Percentiles rank a stretch among this genome's conserved stretches.
phyloP scores from a whole-genome alignment of 1,140 invertebrate genomes.

The Rhysida immarginata region DNA sequence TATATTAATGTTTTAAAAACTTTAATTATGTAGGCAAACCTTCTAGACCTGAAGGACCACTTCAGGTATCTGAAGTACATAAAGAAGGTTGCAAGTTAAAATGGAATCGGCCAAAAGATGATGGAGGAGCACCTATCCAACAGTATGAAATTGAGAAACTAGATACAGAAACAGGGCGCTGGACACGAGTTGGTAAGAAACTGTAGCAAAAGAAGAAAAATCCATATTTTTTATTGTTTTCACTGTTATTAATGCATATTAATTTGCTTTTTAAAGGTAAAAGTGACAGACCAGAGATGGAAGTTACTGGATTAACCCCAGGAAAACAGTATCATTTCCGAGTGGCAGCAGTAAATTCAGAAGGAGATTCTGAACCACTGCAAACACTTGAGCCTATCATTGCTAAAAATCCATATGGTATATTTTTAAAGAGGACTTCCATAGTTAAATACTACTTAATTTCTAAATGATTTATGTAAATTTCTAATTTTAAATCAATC shows the following conservation, averaged over 20 bases:
- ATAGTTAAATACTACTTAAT: not conserved
- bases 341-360: constrained; percentile 85
- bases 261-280: constrained; percentile 36
- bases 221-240: too few relatives aligned
- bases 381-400: constrained; percentile 63
- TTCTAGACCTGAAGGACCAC: constrained; percentile 66
- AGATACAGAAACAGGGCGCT: constrained; percentile 74
- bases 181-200: constrained; percentile 67
- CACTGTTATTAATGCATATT: too few relatives aligned
- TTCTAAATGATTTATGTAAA: not conserved
- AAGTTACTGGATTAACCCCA: constrained; percentile 76
- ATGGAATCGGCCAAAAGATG: constrained; percentile 83
- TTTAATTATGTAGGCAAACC: constrained; percentile 43
- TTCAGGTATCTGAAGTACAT: constrained; percentile 71
- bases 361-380: constrained; percentile 88
- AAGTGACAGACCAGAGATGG: constrained; percentile 58
- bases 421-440: constrained; percentile 23
- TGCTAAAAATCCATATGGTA: constrained; percentile 94
- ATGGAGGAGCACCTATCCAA: constrained; percentile 82
- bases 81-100: constrained; percentile 71
- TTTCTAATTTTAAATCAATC: not conserved
- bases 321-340: constrained; percentile 91
- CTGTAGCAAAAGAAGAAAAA: too few relatives aligned
- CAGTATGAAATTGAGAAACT: constrained; percentile 92
- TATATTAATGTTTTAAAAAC: not conserved